These are phyloP conservation scores for Hydrolagus colliei DNA, from an alignment of 2,797 vertebrate genomes.

Conservation along the genomic window DNA sequence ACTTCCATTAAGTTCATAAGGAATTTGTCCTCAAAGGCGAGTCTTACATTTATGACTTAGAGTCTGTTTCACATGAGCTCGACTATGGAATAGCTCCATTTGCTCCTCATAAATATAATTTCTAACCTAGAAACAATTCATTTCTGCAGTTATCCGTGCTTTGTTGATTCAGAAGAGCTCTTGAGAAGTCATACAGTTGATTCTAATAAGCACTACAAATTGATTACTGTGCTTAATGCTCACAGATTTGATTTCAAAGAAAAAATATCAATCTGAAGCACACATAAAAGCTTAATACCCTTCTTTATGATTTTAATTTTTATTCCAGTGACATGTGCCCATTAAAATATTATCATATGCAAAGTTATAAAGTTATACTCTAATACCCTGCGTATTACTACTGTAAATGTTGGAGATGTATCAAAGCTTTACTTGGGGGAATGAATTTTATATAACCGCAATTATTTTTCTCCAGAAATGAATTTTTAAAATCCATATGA, in stretches of 20 bases:
- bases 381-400: background rate
- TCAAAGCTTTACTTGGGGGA: background rate
- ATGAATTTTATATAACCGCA: slow-evolving; percentile 4
- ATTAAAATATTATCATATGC: slow-evolving; percentile 1
- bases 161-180: slow-evolving; percentile 98
- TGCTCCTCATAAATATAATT: slow-evolving; percentile 55
- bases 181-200: slow-evolving; percentile 85
- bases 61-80: too few relatives aligned
- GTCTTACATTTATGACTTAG: too few relatives aligned
- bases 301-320: slow-evolving; percentile 70
- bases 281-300: slow-evolving; percentile 47
- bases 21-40: too few relatives aligned
- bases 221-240: slow-evolving; percentile 88
- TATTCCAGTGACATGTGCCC: slow-evolving; percentile 43
- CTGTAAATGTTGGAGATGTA: slow-evolving; percentile 2
- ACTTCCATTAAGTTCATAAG: too few relatives aligned
- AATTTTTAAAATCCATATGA: background rate
- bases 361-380: slow-evolving; percentile 18
- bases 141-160: slow-evolving; percentile 83
- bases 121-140: slow-evolving; percentile 73
- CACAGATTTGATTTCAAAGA: slow-evolving; percentile 97
- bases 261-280: slow-evolving; percentile 70
- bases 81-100: background rate
- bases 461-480: slow-evolving; percentile 18
- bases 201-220: slow-evolving; percentile 80